Conservation (phyloP, 2,888 invertebrate genomes). For the Therioaphis trifolii region DNA sequence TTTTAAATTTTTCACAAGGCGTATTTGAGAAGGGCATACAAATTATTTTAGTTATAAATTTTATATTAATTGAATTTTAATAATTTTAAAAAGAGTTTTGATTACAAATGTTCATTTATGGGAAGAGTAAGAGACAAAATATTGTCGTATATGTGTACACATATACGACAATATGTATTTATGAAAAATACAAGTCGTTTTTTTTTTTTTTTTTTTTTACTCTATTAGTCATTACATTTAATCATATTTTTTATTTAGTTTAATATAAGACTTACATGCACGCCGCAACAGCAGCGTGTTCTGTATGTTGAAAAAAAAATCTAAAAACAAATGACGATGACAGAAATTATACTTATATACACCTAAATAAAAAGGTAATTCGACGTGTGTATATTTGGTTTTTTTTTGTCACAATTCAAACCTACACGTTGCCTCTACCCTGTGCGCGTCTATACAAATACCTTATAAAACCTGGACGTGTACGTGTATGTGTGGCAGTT, state of each 20-base stretch:
- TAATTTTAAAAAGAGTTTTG: too few relatives aligned
- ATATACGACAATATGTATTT: too few relatives aligned
- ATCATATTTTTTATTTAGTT: not conserved
- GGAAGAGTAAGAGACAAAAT: too few relatives aligned
- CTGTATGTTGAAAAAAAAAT: not conserved
- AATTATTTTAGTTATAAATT: too few relatives aligned
- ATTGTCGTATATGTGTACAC: too few relatives aligned
- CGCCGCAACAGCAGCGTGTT: not conserved
- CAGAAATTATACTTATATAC: not conserved
- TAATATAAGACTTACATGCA: not conserved
- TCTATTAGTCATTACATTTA: not conserved
- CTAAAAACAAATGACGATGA: slow-evolving; percentile 40
- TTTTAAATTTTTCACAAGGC: too few relatives aligned
- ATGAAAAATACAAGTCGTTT: too few relatives aligned
- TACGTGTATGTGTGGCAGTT: not conserved
- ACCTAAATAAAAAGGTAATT: slow-evolving; percentile 14
- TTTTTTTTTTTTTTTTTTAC: too few relatives aligned
- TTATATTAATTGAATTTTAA: too few relatives aligned
- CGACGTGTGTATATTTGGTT: slow-evolving; percentile 40
- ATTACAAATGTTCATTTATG: too few relatives aligned
- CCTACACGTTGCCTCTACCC: not conserved
- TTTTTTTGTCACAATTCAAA: not conserved
- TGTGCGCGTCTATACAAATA: not conserved
- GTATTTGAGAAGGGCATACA: too few relatives aligned
- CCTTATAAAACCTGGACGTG: not conserved